Conservation (phyloP, 2,888 invertebrate genomes). For the Meganola albula region DNA sequence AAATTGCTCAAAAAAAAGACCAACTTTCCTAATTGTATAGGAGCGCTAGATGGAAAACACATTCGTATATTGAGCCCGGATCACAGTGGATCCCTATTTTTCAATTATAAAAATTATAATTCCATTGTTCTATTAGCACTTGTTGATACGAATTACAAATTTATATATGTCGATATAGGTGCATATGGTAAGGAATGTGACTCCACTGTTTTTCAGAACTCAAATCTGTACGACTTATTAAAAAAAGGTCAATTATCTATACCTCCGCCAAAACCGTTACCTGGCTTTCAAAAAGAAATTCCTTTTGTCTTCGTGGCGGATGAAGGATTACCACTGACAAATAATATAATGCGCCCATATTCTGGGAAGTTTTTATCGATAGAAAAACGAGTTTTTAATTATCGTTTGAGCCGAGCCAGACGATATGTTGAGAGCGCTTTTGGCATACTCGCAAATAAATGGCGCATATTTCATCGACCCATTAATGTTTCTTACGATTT, state of each 20-base stretch:
- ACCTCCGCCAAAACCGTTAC: slow-evolving; percentile 4
- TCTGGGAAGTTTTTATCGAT: not conserved
- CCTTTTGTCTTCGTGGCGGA: slow-evolving; percentile 9
- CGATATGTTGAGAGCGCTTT: slow-evolving; percentile 1
- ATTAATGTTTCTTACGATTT: slow-evolving; percentile 1
- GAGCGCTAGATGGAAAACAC: slow-evolving; percentile 41
- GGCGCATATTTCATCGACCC: slow-evolving; percentile 3
- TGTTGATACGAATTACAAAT: slow-evolving; percentile 7
- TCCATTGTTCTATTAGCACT: slow-evolving; percentile 31
- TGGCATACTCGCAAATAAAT: slow-evolving; percentile 2
- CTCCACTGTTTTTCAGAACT: slow-evolving; percentile 12
- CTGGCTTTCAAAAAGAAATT: slow-evolving; percentile 6
- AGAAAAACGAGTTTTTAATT: not conserved
- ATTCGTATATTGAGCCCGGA: slow-evolving; percentile 27
- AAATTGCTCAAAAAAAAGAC: slow-evolving; percentile 9
- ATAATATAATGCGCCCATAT: slow-evolving; percentile 1
- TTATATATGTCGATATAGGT: slow-evolving; percentile 4
- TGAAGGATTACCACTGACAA: slow-evolving; percentile 6
- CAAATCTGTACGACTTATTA: slow-evolving; percentile 7
- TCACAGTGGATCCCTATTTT: slow-evolving; percentile 26
- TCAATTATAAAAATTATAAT: slow-evolving; percentile 36
- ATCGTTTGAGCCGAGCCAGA: slow-evolving; percentile 1
- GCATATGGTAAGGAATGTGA: slow-evolving; percentile 13
- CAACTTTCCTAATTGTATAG: slow-evolving; percentile 35
- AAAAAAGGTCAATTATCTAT: slow-evolving; percentile 5